A percentile compares a stretch with the other conserved stretches of the same genome.
Evolutionary conservation across 2,888 invertebrate species (phyloP).

Genomic region (Bellardia pandia): DNA sequence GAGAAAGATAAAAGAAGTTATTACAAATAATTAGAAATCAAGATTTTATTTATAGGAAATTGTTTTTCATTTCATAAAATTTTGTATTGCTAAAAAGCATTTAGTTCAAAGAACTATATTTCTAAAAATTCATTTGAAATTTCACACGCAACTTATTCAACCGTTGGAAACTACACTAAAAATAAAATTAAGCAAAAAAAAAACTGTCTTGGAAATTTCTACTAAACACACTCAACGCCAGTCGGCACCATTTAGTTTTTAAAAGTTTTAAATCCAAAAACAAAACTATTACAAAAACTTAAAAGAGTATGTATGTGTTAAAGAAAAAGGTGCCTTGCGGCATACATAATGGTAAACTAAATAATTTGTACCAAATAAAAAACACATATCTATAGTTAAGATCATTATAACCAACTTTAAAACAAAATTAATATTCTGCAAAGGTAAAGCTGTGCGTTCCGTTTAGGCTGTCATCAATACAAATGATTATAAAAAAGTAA

Average conservation of each 20-base stretch:
- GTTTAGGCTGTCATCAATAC: not conserved
- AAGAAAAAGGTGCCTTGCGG: not conserved
- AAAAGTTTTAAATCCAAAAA: not conserved
- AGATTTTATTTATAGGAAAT: not conserved
- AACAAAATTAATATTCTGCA: slow-evolving; percentile 59
- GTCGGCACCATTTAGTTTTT: not conserved
- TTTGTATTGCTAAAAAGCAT: not conserved
- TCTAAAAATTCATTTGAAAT: slow-evolving; percentile 39
- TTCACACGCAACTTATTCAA: slow-evolving; percentile 69
- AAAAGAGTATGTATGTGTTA: not conserved
- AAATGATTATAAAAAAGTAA: not conserved
- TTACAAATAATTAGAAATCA: slow-evolving; percentile 32
- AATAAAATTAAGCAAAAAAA: not conserved
- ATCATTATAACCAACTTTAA: not conserved
- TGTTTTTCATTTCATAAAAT: not conserved
- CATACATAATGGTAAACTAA: slow-evolving; percentile 17
- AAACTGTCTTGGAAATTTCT: slow-evolving; percentile 55
- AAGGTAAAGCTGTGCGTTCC: not conserved
- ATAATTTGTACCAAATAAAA: not conserved
- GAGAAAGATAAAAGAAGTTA: not conserved
- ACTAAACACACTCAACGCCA: not conserved
- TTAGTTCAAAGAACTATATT: slow-evolving; percentile 59
- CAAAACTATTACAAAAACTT: not conserved
- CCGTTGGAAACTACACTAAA: slow-evolving; percentile 38
- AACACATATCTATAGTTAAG: not conserved